Evolutionary conservation across 2,797 vertebrate genomes (phyloP).

Genomic region (Saxicola maurus): DNA sequence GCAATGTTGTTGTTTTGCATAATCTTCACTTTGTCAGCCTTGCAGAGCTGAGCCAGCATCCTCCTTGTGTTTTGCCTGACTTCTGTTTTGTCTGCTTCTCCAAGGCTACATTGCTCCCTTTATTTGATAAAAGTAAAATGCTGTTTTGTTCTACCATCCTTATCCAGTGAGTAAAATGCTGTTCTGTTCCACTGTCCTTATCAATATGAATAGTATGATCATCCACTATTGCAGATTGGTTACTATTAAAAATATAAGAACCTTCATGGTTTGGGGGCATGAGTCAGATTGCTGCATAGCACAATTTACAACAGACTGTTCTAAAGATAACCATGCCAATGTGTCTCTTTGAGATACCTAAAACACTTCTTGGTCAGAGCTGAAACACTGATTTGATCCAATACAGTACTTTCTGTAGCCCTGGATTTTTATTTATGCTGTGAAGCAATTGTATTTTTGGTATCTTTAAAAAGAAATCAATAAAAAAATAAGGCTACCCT

Average conservation of each 20-base stretch:
- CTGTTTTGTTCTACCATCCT: neutral
- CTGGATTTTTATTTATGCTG: neutral
- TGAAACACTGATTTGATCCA: neutral
- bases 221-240: neutral
- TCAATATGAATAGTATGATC: neutral
- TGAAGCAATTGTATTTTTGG: neutral
- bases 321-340: neutral
- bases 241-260: neutral
- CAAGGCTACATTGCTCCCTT: neutral
- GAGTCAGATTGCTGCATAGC: neutral
- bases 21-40: neutral
- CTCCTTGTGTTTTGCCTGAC: neutral
- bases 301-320: neutral
- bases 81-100: neutral
- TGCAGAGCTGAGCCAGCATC: neutral
- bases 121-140: neutral
- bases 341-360: neutral
- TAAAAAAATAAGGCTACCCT: neutral
- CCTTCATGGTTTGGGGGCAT: neutral
- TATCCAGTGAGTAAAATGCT: neutral
- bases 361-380: neutral
- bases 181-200: neutral
- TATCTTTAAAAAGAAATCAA: neutral
- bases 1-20: fast-evolving
- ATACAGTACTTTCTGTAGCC: neutral